Percentiles rank a stretch among this genome's conserved stretches.
phyloP scores from a whole-genome alignment of 2,797 vertebrate species.

The Tinamus major region DNA sequence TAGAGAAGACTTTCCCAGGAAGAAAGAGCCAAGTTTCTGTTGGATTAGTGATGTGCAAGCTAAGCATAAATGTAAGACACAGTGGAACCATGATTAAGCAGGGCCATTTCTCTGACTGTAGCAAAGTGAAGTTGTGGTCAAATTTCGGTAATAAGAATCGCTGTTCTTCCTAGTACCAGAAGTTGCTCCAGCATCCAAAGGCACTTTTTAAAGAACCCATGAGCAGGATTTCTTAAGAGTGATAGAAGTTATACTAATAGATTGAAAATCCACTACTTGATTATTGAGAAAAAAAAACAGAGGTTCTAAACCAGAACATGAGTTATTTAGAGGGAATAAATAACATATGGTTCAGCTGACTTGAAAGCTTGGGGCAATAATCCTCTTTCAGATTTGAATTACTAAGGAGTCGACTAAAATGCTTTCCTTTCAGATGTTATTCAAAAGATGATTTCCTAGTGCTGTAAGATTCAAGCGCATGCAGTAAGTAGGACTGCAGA shows the following conservation, averaged over 20 bases:
- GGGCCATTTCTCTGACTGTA: not conserved
- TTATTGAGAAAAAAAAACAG: not conserved
- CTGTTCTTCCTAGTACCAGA: not conserved
- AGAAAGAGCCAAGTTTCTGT: not conserved
- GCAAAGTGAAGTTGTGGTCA: not conserved
- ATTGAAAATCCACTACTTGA: not conserved
- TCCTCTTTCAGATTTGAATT: not conserved
- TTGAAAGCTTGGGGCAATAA: not conserved
- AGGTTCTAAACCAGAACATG: not conserved
- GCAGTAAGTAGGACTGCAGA: not conserved
- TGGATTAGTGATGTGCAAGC: not conserved
- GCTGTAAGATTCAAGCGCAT: not conserved
- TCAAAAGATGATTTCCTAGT: not conserved
- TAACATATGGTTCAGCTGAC: not conserved
- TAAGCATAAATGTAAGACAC: not conserved
- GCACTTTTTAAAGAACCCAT: not conserved
- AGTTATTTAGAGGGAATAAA: not conserved
- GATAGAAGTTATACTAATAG: not conserved
- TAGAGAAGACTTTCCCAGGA: not conserved
- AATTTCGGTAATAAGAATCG: not conserved
- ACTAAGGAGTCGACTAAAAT: not conserved
- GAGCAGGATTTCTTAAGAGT: not conserved
- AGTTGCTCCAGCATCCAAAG: not conserved
- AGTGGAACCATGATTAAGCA: accelerated
- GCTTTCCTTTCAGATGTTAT: not conserved